phyloP scores from a whole-genome alignment of 2,113 vertebrate genomes.

The Antigone vipio region DNA sequence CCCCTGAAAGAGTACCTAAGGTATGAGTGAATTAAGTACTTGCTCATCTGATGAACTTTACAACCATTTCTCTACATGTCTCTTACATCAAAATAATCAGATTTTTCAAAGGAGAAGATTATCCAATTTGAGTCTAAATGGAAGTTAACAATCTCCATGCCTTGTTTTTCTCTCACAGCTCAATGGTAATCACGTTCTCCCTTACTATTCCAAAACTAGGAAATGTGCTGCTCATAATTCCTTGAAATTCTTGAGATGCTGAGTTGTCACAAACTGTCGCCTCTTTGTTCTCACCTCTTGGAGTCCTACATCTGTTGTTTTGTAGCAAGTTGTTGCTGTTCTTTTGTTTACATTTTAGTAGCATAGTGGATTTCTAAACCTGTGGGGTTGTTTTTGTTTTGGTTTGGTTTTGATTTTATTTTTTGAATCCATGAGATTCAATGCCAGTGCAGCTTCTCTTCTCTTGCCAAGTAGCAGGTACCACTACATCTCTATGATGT shows the following conservation, averaged over 20 bases:
- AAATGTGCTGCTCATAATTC: not conserved
- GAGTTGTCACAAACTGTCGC: not conserved
- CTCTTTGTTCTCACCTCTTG: constrained; percentile 5
- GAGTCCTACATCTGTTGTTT: not conserved
- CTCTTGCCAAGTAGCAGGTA: not conserved
- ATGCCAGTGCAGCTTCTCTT: not conserved
- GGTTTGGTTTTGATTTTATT: not conserved
- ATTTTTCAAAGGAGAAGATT: not conserved
- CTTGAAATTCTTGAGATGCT: not conserved
- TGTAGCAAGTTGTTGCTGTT: not conserved
- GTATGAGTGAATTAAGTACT: not conserved
- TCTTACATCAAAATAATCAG: not conserved
- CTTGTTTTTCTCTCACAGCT: not conserved
- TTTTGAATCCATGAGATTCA: not conserved
- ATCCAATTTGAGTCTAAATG: constrained; percentile 14
- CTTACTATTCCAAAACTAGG: not conserved
- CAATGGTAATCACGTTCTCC: not conserved
- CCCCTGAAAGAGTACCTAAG: not conserved
- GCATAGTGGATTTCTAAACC: not conserved
- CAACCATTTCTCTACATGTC: not conserved
- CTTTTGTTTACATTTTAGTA: not conserved
- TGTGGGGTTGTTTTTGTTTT: not conserved
- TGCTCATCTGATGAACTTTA: not conserved
- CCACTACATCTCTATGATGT: not conserved
- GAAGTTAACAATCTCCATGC: not conserved